Evolutionary conservation across 2,797 vertebrate species (phyloP).

Genomic region (Danio jaintianensis): DNA sequence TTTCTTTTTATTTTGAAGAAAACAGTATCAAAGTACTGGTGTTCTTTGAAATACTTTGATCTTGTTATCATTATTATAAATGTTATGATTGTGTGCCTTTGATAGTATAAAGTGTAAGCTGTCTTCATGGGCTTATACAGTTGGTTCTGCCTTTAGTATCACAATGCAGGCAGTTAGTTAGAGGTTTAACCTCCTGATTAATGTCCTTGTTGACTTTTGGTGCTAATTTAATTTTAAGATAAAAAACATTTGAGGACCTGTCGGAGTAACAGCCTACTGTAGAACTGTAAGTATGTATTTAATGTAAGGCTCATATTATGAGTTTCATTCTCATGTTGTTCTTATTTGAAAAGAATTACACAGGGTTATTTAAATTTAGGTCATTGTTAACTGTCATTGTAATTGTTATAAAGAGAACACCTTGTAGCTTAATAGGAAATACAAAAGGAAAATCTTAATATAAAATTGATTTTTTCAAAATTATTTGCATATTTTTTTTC

Average conservation of each 20-base stretch:
- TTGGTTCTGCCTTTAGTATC: conserved; percentile 26
- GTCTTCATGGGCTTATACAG: conserved; percentile 30
- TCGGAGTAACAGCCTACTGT: conserved; percentile 71
- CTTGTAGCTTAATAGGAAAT: conserved; percentile 55
- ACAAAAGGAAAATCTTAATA: conserved; percentile 58
- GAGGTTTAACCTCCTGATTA: conserved; percentile 51
- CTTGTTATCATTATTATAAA: conserved; percentile 50
- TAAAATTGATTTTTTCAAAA: conserved; percentile 41
- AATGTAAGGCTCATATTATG: conserved; percentile 69
- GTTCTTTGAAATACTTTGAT: conserved; percentile 47
- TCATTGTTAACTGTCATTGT: conserved; percentile 47
- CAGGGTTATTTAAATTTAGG: conserved; percentile 70
- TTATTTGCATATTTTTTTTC: conserved; percentile 45
- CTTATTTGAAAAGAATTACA: conserved; percentile 63
- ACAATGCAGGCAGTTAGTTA: neutral
- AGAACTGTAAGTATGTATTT: conserved; percentile 77
- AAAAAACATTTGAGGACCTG: conserved; percentile 63
- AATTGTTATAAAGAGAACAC: conserved; percentile 55
- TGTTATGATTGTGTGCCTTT: conserved; percentile 28
- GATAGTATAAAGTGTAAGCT: conserved; percentile 34
- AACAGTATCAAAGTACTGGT: conserved; percentile 49
- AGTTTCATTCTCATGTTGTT: conserved; percentile 63
- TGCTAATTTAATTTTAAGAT: conserved; percentile 79
- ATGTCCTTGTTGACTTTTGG: conserved; percentile 75
- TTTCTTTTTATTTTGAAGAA: conserved; percentile 55